These are phyloP conservation scores for Anoplolepis gracilipes DNA, from an alignment of 1,140 invertebrate genomes.

Conservation along the genomic window DNA sequence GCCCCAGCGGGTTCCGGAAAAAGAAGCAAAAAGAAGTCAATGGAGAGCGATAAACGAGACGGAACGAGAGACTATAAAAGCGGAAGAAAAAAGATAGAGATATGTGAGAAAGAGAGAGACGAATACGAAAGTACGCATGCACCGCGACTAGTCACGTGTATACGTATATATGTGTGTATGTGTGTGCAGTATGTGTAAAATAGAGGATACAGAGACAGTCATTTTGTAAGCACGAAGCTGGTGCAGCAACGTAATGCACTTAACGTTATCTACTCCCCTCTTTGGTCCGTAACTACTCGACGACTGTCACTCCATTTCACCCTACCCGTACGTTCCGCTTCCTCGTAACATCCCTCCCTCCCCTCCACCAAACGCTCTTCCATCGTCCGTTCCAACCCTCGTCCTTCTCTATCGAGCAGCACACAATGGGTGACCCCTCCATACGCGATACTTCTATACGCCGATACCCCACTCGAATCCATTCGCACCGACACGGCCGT, in stretches of 20 bases:
- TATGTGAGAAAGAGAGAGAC: background rate
- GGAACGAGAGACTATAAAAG: conserved; percentile 43
- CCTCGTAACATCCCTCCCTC: background rate
- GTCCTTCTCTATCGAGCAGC: conserved; percentile 6
- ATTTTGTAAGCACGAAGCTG: conserved; percentile 70
- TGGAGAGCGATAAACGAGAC: conserved; percentile 35
- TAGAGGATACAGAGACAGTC: conserved; percentile 53
- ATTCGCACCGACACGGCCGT: conserved; percentile 19
- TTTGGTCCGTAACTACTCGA: conserved; percentile 62
- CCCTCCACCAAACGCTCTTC: too few species aligned
- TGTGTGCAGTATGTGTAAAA: conserved; percentile 19
- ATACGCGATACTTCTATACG: background rate
- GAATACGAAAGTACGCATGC: background rate
- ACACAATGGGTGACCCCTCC: background rate
- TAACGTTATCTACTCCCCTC: conserved; percentile 72
- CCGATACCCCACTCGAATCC: conserved; percentile 38
- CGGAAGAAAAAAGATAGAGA: background rate
- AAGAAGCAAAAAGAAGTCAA: conserved; percentile 36
- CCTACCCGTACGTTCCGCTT: conserved; percentile 36
- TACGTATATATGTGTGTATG: background rate
- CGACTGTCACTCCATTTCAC: conserved; percentile 71
- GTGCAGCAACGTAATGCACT: conserved; percentile 73
- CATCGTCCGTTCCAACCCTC: background rate
- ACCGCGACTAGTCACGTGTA: background rate
- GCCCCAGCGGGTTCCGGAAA: background rate